Base-by-base conservation (phyloP, 2,888 invertebrate genomes). In the Callyntrura sp. region DNA sequence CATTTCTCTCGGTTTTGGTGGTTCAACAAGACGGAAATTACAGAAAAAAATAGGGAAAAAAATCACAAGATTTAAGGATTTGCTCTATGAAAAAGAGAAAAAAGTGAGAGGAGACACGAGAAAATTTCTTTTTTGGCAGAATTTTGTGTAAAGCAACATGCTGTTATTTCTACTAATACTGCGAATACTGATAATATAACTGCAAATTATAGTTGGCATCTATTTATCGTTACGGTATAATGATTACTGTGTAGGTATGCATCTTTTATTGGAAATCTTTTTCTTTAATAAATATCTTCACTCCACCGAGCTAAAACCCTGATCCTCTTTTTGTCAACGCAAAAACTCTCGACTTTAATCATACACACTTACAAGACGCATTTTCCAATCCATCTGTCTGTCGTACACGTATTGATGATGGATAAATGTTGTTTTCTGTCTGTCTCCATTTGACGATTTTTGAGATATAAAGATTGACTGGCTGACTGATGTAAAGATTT, bases 391-490 rank as follows among this genome's bases (percentile, higher is more conserved):
- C 65, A 35, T 11, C 11, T 14, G 28, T 65, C 23, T 65, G 60
- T 28, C 14, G 35, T 35, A 35, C 35, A 25, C 43, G 14, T 73
- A 73, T 48, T 73, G 48, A 73, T 73, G 48, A 73, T 48, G 48
- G 23, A 0, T 11, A 73, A 45, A 48, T 20, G 48, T 48, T 73
- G 45, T 73, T 43, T 45, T 70, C 17, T 45, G 70, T 73, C 73
- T 48, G 20, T n/a, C 45, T 73, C 14, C 12, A 35, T 48, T 73
- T 48, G n/a, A 45, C n/a, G n/a, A 45, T 11, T 45, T 48, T 48
- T 48, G 23, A 73, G 73, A 73, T 73, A 73, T 48, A 70, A 73
- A 73, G 73, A 73, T 73, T 23, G 20, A 11, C 9, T 35, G 35
- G 35, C 11, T 14, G n/a, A 17, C 45, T 48, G 12, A 73, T 35